These are phyloP conservation scores for Platichthys stellatus DNA, from an alignment of 2,113 vertebrate species.

Conservation along the genomic window DNA sequence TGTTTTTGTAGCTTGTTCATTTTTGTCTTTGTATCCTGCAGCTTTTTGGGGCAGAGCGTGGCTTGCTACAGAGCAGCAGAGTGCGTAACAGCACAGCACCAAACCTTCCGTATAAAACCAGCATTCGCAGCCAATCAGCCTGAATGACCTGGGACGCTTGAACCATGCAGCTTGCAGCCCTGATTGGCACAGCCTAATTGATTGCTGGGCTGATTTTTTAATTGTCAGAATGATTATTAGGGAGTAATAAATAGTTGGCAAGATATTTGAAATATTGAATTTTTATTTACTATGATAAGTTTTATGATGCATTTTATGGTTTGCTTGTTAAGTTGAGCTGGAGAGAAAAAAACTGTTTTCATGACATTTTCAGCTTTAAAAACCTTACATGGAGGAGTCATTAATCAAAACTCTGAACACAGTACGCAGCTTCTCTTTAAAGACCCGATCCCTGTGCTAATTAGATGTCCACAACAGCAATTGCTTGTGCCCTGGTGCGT, in stretches of 20 bases:
- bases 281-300: background rate
- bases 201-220: background rate
- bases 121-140: conserved; percentile 1
- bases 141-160: conserved; percentile 6
- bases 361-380: too few relatives aligned
- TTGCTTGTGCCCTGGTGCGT: background rate
- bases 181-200: background rate
- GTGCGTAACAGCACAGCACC: background rate
- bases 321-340: background rate
- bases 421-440: too few relatives aligned
- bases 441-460: too few relatives aligned
- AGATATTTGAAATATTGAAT: background rate
- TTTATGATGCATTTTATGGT: background rate
- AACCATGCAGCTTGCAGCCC: conserved; percentile 2
- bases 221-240: background rate
- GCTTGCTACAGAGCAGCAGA: background rate
- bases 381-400: background rate
- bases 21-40: conserved; percentile 34
- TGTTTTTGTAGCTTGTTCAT: conserved; percentile 45
- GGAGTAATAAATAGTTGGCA: background rate
- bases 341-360: background rate
- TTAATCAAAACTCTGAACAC: background rate
- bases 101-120: conserved; percentile 1
- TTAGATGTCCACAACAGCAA: background rate
- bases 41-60: conserved; percentile 6